phyloP scores from a whole-genome alignment of 2,797 vertebrate genomes.

The Lagorchestes hirsutus region DNA sequence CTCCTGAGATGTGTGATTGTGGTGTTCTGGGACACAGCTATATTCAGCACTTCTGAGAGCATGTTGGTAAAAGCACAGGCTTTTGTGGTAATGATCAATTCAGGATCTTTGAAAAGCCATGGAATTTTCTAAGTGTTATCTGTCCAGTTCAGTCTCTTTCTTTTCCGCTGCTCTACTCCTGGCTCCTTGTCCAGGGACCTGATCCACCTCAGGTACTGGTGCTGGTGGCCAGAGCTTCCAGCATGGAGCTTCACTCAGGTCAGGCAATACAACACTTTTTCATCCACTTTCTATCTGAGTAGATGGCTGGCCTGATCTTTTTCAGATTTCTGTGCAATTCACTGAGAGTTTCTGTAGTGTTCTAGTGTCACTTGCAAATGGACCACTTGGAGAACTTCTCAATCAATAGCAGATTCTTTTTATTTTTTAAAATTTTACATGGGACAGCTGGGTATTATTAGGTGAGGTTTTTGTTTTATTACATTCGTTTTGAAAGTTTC shows the following conservation, averaged over 20 bases:
- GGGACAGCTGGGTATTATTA: neutral
- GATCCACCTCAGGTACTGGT: neutral
- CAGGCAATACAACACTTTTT: neutral
- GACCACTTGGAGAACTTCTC: neutral
- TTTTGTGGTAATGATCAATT: neutral
- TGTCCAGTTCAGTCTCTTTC: neutral
- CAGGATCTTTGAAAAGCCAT: neutral
- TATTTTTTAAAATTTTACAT: neutral
- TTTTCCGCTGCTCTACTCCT: neutral
- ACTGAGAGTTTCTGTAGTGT: neutral
- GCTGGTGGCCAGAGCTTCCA: neutral
- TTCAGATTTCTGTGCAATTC: neutral
- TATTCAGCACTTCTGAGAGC: neutral
- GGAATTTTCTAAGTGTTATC: neutral
- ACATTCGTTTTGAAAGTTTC: neutral
- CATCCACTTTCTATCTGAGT: neutral
- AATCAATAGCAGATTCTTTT: too few species aligned
- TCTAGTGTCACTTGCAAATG: neutral
- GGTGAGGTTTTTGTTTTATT: neutral
- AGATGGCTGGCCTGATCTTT: neutral
- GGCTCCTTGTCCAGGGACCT: neutral
- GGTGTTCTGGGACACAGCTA: neutral
- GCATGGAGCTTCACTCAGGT: neutral
- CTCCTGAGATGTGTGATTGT: neutral
- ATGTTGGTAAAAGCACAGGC: neutral